These are phyloP conservation scores for Oncorhynchus clarkii DNA, from an alignment of 2,113 vertebrate genomes.

Conservation along the genomic window DNA sequence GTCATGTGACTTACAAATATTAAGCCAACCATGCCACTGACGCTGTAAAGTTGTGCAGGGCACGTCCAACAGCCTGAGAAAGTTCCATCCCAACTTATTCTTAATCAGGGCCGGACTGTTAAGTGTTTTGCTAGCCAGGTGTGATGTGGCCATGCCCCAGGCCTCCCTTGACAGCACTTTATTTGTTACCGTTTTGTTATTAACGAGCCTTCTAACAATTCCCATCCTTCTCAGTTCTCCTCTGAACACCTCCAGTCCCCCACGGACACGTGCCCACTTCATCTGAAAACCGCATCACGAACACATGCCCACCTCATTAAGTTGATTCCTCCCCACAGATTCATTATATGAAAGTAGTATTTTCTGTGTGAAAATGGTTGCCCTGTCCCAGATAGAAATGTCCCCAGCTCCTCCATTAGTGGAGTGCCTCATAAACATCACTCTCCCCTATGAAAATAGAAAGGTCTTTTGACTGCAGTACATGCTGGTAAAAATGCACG, in stretches of 20 bases:
- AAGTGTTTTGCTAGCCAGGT: constrained; percentile 35
- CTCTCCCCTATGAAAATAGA: constrained; percentile 44
- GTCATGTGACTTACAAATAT: too few relatives aligned
- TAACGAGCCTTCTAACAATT: constrained; percentile 50
- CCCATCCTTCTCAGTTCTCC: constrained; percentile 38
- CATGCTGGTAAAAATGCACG: constrained; percentile 31
- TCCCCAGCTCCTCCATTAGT: constrained; percentile 50
- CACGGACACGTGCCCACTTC: constrained; percentile 12
- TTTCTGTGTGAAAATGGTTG: constrained; percentile 60
- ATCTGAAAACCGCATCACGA: not conserved
- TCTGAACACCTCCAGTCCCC: not conserved
- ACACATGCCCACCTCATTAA: constrained; percentile 65
- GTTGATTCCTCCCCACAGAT: constrained; percentile 59
- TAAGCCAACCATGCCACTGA: too few relatives aligned
- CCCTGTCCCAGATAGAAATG: constrained; percentile 65
- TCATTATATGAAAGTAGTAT: constrained; percentile 57
- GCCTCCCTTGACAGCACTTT: constrained; percentile 47
- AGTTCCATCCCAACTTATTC: not conserved
- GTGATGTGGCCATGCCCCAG: constrained; percentile 26
- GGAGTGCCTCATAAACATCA: constrained; percentile 63
- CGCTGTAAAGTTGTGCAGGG: not conserved
- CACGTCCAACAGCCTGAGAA: not conserved
- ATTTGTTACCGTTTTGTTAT: constrained; percentile 61
- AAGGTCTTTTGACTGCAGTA: constrained; percentile 14
- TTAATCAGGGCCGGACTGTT: not conserved